phyloP scores from a whole-genome alignment of 2,888 invertebrate genomes.

The Aleiodes leptofemur region DNA sequence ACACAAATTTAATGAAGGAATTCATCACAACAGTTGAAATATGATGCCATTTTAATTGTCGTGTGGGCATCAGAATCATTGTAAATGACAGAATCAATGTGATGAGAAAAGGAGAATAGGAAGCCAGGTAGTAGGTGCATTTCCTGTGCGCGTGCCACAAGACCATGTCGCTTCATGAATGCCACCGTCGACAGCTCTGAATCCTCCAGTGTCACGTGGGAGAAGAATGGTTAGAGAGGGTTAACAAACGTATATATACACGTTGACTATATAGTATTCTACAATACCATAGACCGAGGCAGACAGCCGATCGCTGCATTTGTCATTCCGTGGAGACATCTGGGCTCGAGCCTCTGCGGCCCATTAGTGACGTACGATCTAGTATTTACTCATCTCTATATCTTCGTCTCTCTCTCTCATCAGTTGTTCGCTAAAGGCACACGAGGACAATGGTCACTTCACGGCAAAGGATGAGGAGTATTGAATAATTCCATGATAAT shows the following conservation, averaged over 20 bases:
- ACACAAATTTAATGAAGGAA: too few species aligned
- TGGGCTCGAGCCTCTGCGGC: slow-evolving; percentile 54
- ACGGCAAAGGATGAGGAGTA: slow-evolving; percentile 56
- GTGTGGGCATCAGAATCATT: slow-evolving; percentile 16
- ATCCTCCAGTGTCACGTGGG: slow-evolving; percentile 6
- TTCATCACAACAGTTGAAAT: too few species aligned
- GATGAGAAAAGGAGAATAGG: slow-evolving; percentile 6
- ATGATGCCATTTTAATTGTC: neutral
- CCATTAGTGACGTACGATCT: slow-evolving; percentile 59
- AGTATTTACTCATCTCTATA: slow-evolving; percentile 14
- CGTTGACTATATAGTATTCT: slow-evolving; percentile 21
- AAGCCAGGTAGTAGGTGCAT: slow-evolving; percentile 17
- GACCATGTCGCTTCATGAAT: slow-evolving; percentile 30
- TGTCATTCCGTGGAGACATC: slow-evolving; percentile 64
- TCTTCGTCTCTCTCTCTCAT: neutral
- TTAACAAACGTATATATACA: slow-evolving; percentile 12
- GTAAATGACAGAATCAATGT: slow-evolving; percentile 11
- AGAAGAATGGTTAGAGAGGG: too few species aligned
- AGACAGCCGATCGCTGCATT: slow-evolving; percentile 66
- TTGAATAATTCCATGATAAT: slow-evolving; percentile 17
- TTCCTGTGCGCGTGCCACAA: slow-evolving; percentile 23
- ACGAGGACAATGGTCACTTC: slow-evolving; percentile 31
- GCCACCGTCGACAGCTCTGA: neutral
- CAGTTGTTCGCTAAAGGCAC: slow-evolving; percentile 35
- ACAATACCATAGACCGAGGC: slow-evolving; percentile 45